Evolutionary conservation across 2,113 vertebrate species (phyloP), one percentile per base, ranked within the genome.

Genomic region (Ceyx melanurus): DNA sequence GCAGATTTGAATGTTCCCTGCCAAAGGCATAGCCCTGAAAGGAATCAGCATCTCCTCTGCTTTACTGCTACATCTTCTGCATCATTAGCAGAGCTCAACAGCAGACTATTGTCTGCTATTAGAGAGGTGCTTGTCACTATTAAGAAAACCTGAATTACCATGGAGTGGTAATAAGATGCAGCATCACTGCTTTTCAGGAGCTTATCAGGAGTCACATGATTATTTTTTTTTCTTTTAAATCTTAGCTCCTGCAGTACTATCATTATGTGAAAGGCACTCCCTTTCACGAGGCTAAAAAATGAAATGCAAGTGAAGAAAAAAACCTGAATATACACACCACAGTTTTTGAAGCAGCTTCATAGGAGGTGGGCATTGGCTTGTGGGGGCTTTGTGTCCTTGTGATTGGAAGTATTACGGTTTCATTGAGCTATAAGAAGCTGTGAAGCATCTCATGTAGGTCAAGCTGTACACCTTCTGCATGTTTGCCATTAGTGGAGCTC

Each of bases 131-230:
- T 91, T 70, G 71, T 91, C 92, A 67, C 82, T 94, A 12, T 77
- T 87, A 93, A 87, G 82, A 73, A 79, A 82, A 77, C 40, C 58
- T 73, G 84, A 90, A 93, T 86, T 94, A 76, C 77, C 29, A 7
- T 75, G 40, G 51, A 92, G 81, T 76, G n/a, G 42, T 90, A 96
- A 80, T 82, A 77, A 92, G 74, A 82, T 70, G 40, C 60, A 71
- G 10, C 64, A 21, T 80, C 90, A 46, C 71, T 62, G 82, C 74
- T 89, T 96, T 90, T 90, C 78, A 70, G 92, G 88, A 89, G 88
- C 80, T 91, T 89, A 92, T 91, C 71, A 64, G 42, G 64, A 87
- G 81, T 13, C 64, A 88, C 35, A 70, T 70, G 40, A 19, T 72
- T 50, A 68, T 65, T 72, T 76, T 28, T 43, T 28, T 40, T 26